Evolutionary conservation across 2,888 invertebrate genomes (phyloP).

Genomic region (Girardia tigrina): DNA sequence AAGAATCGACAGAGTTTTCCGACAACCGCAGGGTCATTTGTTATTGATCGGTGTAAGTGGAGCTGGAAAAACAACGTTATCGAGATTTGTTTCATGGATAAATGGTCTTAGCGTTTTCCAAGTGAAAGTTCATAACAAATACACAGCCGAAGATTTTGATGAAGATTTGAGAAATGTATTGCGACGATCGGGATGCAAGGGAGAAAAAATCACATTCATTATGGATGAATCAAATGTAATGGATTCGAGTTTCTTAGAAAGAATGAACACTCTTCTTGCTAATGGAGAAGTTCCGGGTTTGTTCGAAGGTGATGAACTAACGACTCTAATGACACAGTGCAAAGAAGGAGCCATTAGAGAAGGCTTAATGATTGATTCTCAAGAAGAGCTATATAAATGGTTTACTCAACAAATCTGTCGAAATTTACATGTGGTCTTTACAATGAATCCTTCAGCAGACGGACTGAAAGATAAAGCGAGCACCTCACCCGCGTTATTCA

Average conservation of each 20-base stretch:
- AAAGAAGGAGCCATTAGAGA: slow-evolving; percentile 96
- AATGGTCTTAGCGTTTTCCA: slow-evolving; percentile 88
- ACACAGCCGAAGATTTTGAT: slow-evolving; percentile 94
- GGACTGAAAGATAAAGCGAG: slow-evolving; percentile 94
- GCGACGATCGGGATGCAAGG: slow-evolving; percentile 54
- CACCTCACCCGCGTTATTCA: slow-evolving; percentile 94
- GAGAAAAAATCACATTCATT: slow-evolving; percentile 93
- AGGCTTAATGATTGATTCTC: slow-evolving; percentile 91
- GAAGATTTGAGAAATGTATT: slow-evolving; percentile 70
- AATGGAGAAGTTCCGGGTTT: slow-evolving; percentile 73
- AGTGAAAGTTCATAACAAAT: slow-evolving; percentile 96
- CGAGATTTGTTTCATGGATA: slow-evolving; percentile 99
- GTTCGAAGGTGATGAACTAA: slow-evolving; percentile 75
- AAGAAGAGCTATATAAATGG: slow-evolving; percentile 98
- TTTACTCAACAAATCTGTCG: slow-evolving; percentile 63
- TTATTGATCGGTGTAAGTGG: slow-evolving; percentile 94
- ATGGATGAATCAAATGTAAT: slow-evolving; percentile 96
- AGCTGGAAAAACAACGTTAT: slow-evolving; percentile 94
- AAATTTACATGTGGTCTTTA: slow-evolving; percentile 96
- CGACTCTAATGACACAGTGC: slow-evolving; percentile 96
- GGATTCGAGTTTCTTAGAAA: slow-evolving; percentile 91
- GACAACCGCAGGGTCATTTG: slow-evolving; percentile 94
- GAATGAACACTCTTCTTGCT: slow-evolving; percentile 94
- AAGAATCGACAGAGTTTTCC: slow-evolving; percentile 93
- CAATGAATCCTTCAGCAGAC: slow-evolving; percentile 98